These are phyloP conservation scores for Pantherophis alleghaniensis DNA, from an alignment of 2,797 vertebrate species.

Conservation along the genomic window DNA sequence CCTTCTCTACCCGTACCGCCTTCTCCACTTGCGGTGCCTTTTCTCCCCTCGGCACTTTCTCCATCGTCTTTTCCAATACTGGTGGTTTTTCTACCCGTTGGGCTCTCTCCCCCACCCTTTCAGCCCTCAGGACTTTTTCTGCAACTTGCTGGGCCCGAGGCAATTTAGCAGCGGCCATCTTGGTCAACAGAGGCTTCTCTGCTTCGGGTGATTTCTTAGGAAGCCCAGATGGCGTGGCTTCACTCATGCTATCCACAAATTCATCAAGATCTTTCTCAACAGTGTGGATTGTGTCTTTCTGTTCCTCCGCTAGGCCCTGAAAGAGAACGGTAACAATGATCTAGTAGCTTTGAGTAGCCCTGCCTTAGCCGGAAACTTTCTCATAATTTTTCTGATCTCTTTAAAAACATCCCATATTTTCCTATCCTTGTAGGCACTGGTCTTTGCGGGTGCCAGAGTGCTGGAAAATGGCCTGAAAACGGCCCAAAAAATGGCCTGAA, in stretches of 20 bases:
- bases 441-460: too few species aligned
- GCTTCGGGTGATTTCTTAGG: neutral
- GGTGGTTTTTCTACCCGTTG: neutral
- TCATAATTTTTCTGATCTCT: neutral
- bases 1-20: neutral
- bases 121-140: neutral
- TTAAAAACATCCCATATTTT: neutral
- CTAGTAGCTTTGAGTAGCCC: neutral
- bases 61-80: neutral
- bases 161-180: neutral
- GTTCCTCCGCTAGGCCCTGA: conserved; percentile 45
- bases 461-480: too few species aligned
- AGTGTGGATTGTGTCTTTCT: neutral
- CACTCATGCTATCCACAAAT: conserved; percentile 48
- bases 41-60: neutral
- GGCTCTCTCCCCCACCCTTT: neutral
- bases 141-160: conserved; percentile 2
- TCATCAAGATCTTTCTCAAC: conserved; percentile 25
- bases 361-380: neutral
- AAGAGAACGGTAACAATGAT: neutral
- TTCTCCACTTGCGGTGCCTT: neutral
- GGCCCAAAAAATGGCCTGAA: too few species aligned
- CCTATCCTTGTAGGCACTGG: neutral
- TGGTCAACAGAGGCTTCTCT: conserved; percentile 11
- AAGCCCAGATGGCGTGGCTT: conserved; percentile 14